Percentiles rank a stretch among this genome's conserved stretches.
phyloP scores from a whole-genome alignment of 2,888 invertebrate genomes.

The Rhingia rostrata region DNA sequence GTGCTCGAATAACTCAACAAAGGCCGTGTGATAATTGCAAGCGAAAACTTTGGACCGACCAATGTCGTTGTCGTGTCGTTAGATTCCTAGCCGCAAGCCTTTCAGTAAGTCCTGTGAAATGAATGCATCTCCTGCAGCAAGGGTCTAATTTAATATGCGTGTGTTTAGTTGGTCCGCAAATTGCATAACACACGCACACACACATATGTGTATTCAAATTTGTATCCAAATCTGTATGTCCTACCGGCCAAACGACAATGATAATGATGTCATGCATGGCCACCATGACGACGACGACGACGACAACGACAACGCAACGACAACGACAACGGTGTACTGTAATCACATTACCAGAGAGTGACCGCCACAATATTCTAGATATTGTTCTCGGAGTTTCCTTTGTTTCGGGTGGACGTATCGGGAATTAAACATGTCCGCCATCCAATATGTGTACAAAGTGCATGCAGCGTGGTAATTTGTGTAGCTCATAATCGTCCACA shows the following conservation, averaged over 20 bases:
- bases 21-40: slow-evolving; percentile 65
- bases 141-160: slow-evolving; percentile 70
- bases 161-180: slow-evolving; percentile 50
- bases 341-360: slow-evolving; percentile 63
- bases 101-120: slow-evolving; percentile 65
- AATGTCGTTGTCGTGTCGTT: not conserved
- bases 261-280: slow-evolving; percentile 28
- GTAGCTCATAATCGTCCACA: slow-evolving; percentile 49
- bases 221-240: slow-evolving; percentile 18
- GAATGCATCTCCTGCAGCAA: slow-evolving; percentile 62
- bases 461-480: slow-evolving; percentile 23
- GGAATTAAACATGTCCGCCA: slow-evolving; percentile 64
- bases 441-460: slow-evolving; percentile 7
- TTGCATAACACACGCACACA: slow-evolving; percentile 31
- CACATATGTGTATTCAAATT: not conserved
- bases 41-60: slow-evolving; percentile 48
- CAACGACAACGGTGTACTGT: slow-evolving; percentile 59
- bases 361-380: slow-evolving; percentile 60
- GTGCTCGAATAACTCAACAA: slow-evolving; percentile 58
- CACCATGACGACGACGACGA: slow-evolving; percentile 13
- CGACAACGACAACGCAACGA: too few species aligned
- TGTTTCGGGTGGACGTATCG: slow-evolving; percentile 51
- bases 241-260: slow-evolving; percentile 4
- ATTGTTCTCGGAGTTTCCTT: slow-evolving; percentile 69
- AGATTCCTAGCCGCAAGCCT: slow-evolving; percentile 24